Percentiles rank a stretch among this genome's conserved stretches.
Evolutionary conservation across 2,113 vertebrate genomes (phyloP).

Genomic region (Oreocharis arfaki): DNA sequence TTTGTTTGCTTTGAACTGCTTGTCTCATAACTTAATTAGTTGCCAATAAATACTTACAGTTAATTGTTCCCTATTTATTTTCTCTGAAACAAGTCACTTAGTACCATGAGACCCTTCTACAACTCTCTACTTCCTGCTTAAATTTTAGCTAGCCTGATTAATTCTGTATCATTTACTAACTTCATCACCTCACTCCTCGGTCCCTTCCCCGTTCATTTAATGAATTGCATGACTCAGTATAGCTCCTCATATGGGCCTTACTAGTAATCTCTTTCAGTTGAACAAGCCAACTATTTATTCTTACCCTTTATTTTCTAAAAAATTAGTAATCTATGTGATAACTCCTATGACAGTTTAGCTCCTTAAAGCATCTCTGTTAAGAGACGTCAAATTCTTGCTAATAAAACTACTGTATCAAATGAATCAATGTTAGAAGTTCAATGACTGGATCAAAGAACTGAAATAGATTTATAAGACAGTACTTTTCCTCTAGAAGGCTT

Average conservation of each 20-base stretch:
- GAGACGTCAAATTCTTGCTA: not conserved
- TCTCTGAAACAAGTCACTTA: not conserved
- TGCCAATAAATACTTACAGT: not conserved
- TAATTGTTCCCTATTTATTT: conserved; percentile 3
- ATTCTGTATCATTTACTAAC: not conserved
- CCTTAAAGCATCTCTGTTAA: not conserved
- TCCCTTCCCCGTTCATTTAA: not conserved
- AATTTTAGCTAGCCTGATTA: not conserved
- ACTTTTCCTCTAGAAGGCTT: not conserved
- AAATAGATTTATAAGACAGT: not conserved
- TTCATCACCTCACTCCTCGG: not conserved
- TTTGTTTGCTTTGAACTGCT: not conserved
- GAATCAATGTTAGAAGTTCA: not conserved
- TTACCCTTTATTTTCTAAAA: not conserved
- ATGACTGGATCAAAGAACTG: not conserved
- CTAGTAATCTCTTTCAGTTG: not conserved
- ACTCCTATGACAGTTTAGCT: not conserved
- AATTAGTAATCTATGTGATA: not conserved
- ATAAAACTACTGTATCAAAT: not conserved
- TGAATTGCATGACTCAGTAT: not conserved
- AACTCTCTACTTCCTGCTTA: not conserved
- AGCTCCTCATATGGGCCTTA: not conserved
- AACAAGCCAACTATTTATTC: not conserved
- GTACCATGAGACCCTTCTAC: not conserved
- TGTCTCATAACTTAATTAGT: not conserved